Conservation (phyloP, 1,140 invertebrate species). For the Monomorium pharaonis region DNA sequence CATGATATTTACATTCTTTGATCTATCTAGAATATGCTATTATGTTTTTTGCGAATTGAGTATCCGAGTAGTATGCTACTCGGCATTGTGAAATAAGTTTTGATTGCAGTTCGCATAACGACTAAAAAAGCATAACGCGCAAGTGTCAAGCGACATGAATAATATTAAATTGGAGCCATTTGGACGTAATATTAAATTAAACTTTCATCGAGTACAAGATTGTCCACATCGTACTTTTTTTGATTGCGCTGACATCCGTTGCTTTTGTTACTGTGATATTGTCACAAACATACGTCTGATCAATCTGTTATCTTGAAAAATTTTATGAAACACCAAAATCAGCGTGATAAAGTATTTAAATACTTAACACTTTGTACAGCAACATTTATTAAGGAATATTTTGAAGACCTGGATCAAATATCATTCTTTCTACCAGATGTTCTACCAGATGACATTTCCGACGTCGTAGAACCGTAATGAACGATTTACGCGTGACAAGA, state of each 20-base stretch:
- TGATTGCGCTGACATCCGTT: background rate
- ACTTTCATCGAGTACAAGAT: background rate
- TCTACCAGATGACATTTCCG: background rate
- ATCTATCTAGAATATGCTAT: constrained; percentile 14
- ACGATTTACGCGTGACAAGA: background rate
- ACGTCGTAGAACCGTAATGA: background rate
- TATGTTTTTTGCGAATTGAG: background rate
- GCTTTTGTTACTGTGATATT: constrained; percentile 6
- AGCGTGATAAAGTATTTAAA: background rate
- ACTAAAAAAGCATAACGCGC: background rate
- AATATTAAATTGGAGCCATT: background rate
- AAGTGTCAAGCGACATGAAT: background rate
- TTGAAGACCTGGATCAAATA: background rate
- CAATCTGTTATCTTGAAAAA: constrained; percentile 12
- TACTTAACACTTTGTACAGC: constrained; percentile 49
- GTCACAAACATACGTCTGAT: background rate
- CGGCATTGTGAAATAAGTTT: constrained; percentile 2
- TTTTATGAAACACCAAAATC: background rate
- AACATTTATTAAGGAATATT: constrained; percentile 49
- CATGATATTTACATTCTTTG: constrained; percentile 29
- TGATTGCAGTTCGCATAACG: background rate
- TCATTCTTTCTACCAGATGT: background rate
- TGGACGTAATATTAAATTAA: too few relatives aligned
- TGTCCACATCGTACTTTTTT: background rate
- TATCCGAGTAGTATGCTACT: background rate